Conservation (phyloP, 2,888 invertebrate species). For the Agrotis exclamationis region DNA sequence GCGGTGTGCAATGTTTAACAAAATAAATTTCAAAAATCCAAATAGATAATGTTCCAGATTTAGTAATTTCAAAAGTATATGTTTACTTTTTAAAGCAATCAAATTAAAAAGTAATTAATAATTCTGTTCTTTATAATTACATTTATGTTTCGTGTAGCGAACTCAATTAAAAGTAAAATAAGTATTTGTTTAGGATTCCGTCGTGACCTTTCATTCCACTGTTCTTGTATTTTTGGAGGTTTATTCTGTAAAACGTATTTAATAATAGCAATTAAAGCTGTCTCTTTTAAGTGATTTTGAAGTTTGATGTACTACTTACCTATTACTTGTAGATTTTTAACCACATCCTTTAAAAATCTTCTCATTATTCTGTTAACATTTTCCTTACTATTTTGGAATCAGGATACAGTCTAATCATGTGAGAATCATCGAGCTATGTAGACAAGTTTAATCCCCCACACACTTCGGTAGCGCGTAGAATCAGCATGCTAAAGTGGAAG, state of each 20-base stretch:
- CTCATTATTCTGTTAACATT: neutral
- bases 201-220: conserved; percentile 17
- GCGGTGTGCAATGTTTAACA: too few species aligned
- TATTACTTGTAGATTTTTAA: neutral
- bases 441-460: too few species aligned
- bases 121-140: conserved; percentile 6
- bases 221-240: neutral
- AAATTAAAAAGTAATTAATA: conserved; percentile 11
- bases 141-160: conserved; percentile 20
- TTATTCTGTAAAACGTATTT: neutral
- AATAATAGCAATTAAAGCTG: neutral
- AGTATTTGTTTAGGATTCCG: conserved; percentile 39
- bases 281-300: neutral
- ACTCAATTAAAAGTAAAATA: conserved; percentile 26
- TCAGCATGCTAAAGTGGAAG: too few species aligned
- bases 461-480: too few species aligned
- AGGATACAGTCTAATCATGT: too few species aligned
- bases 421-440: too few species aligned
- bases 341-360: neutral
- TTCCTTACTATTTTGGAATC: neutral
- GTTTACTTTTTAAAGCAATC: neutral
- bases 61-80: neutral
- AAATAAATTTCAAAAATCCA: too few species aligned
- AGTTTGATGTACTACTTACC: neutral
- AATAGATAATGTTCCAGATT: too few species aligned